phyloP scores from a whole-genome alignment of 2,797 vertebrate genomes.

The Alauda arvensis region DNA sequence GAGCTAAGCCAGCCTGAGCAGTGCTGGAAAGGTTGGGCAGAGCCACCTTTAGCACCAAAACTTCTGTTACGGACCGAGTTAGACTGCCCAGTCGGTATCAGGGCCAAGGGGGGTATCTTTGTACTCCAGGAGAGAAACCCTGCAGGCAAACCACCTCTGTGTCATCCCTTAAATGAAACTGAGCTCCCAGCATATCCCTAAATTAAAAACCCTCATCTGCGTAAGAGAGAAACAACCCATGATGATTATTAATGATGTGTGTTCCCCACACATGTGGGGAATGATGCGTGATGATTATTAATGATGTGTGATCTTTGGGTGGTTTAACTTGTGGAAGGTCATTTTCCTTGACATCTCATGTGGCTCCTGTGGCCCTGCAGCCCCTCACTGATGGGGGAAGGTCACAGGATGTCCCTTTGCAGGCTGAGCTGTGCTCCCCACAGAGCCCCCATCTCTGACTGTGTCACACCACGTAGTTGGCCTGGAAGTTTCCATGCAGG shows the following conservation, averaged over 20 bases:
- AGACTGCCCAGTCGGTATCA: background rate
- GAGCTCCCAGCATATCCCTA: background rate
- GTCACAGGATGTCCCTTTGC: background rate
- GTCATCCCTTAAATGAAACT: conserved; percentile 9
- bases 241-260: background rate
- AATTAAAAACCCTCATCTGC: conserved; percentile 29
- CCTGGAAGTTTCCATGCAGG: conserved; percentile 46
- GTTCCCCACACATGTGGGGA: background rate
- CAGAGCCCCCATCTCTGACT: background rate
- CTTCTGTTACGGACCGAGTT: background rate
- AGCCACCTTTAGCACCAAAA: background rate
- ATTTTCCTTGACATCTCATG: background rate
- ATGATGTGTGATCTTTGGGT: background rate
- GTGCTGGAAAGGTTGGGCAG: background rate
- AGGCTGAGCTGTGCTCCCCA: background rate
- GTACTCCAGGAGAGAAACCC: background rate
- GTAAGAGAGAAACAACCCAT: background rate
- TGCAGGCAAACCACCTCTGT: conserved; percentile 13
- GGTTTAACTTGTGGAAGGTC: background rate
- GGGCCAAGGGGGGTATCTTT: background rate
- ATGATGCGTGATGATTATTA: background rate
- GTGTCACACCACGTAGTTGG: conserved; percentile 9
- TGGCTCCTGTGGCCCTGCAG: background rate
- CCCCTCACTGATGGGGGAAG: background rate
- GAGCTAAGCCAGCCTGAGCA: background rate